A percentile compares a stretch with the other conserved stretches of the same genome.
These are phyloP conservation scores for Ormyrus rosae DNA, from an alignment of 2,888 invertebrate species.

Conservation along the genomic window DNA sequence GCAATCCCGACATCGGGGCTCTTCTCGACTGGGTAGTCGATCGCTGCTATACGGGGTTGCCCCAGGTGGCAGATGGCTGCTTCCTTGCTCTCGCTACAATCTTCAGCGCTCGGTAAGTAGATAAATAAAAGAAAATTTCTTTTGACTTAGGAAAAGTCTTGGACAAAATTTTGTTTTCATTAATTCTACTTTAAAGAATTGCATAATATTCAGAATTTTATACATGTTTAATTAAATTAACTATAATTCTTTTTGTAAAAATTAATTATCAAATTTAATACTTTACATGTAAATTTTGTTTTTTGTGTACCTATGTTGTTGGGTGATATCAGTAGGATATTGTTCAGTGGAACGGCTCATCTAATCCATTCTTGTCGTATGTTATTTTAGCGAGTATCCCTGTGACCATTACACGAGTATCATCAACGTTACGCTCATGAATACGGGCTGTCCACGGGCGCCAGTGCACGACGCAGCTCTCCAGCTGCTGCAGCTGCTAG, in stretches of 20 bases:
- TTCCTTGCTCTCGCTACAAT: slow-evolving; percentile 97
- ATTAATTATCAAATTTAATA: too few species aligned
- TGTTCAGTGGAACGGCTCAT: too few species aligned
- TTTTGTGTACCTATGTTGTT: too few species aligned
- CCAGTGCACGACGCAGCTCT: slow-evolving; percentile 95
- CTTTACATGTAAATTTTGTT: too few species aligned
- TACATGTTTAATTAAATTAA: too few species aligned
- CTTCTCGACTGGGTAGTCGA: slow-evolving; percentile 98
- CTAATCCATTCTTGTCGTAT: slow-evolving; percentile 8
- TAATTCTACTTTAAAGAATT: too few species aligned
- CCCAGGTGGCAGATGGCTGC: slow-evolving; percentile 95
- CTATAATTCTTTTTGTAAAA: too few species aligned
- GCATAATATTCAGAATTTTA: too few species aligned
- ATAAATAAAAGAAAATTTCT: too few species aligned
- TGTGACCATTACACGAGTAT: slow-evolving; percentile 98
- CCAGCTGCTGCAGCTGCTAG: slow-evolving; percentile 93
- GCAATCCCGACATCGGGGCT: slow-evolving; percentile 94
- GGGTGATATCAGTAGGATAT: too few species aligned
- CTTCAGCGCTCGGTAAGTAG: slow-evolving; percentile 91
- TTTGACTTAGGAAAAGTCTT: too few species aligned
- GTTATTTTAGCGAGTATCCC: slow-evolving; percentile 89
- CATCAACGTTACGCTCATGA: slow-evolving; percentile 97
- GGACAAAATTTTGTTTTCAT: too few species aligned
- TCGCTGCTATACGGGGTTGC: slow-evolving; percentile 95
- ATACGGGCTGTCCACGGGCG: slow-evolving; percentile 95